Percentiles rank a stretch among this genome's conserved stretches.
Conservation (phyloP, 2,888 invertebrate species). For the Scelioninae gen. 2 region DNA sequence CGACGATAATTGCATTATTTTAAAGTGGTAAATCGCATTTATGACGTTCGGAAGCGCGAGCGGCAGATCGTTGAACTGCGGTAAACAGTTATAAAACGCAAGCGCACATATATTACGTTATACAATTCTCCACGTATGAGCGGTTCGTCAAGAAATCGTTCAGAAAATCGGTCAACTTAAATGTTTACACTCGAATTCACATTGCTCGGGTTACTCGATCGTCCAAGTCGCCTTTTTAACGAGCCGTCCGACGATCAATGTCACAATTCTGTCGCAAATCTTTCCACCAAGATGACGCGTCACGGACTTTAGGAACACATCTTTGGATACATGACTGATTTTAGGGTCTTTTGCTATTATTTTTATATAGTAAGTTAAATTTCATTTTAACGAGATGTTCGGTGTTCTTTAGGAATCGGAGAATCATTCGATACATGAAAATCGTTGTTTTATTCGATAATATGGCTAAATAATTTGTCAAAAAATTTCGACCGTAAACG, state of each 20-base stretch:
- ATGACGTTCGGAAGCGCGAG: conserved; percentile 45
- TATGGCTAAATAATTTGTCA: too few relatives aligned
- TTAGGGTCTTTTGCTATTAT: too few relatives aligned
- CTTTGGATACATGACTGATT: too few relatives aligned
- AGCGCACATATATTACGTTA: conserved; percentile 56
- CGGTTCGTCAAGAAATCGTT: conserved; percentile 40
- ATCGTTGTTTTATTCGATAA: too few relatives aligned
- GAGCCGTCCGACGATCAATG: conserved; percentile 25
- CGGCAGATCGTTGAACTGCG: conserved; percentile 58
- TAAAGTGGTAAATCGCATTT: conserved; percentile 36
- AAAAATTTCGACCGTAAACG: too few relatives aligned
- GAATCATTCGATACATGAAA: too few relatives aligned
- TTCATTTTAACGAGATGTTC: too few relatives aligned
- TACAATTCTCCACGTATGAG: conserved; percentile 33
- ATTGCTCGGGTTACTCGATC: conserved; percentile 35
- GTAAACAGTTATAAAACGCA: conserved; percentile 58
- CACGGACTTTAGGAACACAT: too few relatives aligned
- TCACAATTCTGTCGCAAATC: conserved; percentile 17
- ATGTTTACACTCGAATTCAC: conserved; percentile 54
- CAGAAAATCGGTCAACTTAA: conserved; percentile 57
- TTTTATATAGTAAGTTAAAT: too few relatives aligned
- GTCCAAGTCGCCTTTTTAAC: conserved; percentile 19
- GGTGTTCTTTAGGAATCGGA: too few relatives aligned
- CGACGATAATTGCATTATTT: conserved; percentile 49
- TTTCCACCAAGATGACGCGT: too few relatives aligned